Evolutionary conservation across 1,140 invertebrate species (phyloP), one percentile per base, ranked within the genome.

Genomic region (Listronotus bonariensis): DNA sequence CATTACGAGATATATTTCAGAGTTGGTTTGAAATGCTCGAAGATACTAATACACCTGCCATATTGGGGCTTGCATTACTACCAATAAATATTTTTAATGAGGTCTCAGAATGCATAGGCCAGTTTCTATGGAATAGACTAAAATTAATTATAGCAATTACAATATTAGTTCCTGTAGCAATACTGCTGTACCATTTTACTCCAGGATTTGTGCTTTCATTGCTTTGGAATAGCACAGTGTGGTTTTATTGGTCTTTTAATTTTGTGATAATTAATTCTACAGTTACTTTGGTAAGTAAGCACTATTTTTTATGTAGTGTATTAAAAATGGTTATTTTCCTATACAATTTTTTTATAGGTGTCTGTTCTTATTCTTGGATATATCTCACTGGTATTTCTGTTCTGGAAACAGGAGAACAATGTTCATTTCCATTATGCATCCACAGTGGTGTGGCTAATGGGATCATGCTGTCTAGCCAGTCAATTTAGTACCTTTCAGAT

Each of bases 11-110:
- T 17, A 82, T 82, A 68, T 82, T 92, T 46, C 84, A 87, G 62
- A 82, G 82, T 63, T 96, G 93, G 93, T 87, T 90, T 68, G 78
- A 82, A 66, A 80, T 80, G 63, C 76, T 88, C 7, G 85, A 89
- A 64, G 79, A 79, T 46, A 84, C 84, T 0, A 78, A 84, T 40
- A 84, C 83, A 20, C 87, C 87, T 34, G 77, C 89, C 34, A 65
- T 87, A 31, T 77, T 94, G 32, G 91, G 90, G 10, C 67, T 93
- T n/a, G 76, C 88, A 17, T 76, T 89, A 36, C 80, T 93, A 51
- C 95, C 94, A 14, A 67, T 95, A 6, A 85, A 87, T 71, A 78
- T 90, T 64, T 77, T 91, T 11, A 88, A 92, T 73, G 81, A 82
- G 66, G 75, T 87, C 1, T 90, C 92, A 0, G 88, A 95, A 60